Base-by-base conservation (phyloP, 2,113 vertebrate species). In the Struthidea cinerea region DNA sequence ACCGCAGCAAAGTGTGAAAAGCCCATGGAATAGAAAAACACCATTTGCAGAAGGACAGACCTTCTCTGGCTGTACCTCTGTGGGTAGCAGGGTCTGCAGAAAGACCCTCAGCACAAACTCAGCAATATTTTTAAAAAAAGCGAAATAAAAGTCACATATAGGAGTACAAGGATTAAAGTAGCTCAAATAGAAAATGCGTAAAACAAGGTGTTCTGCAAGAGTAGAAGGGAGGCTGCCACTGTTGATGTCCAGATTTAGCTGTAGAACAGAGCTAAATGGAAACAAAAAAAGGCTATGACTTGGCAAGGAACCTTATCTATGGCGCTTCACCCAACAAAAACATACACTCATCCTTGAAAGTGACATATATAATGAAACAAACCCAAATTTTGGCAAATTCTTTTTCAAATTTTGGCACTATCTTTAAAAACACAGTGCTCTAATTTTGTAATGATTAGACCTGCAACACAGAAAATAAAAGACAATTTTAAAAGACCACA, bases 151-250 rank as follows among this genome's bases (percentile, higher is more conserved):
- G 2, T 50, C 13, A 9, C 5, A 0, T 13, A 7, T 8, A 35
- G 13, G 4, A 63, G 1, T 5, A 3, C 16, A 81, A 67, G 27
- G 30, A 12, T 57, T 73, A 42, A 69, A 42, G 17, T 5, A 79
- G 6, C 13, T 81, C 18, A 59, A 32, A 39, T 0, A 68, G 16
- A 49, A 87, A 84, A 47, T 12, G 6, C 3, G 41, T 65, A 81
- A 52, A 13, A 1, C 1, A 9, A 55, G 6, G 2, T 37, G 22
- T 5, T 85, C 7, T 41, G 0, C 15, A n/a, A 52, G 15, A 52
- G 10, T 23, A 61, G 18, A 47, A 63, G 4, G 47, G 9, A 46
- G 9, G 8, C 1, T 56, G 5, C 71, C 4, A 19, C 19, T 5
- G 0, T 0, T 69, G 50, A 22, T 24, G 20, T 15, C 37, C 7